A percentile compares a stretch with the other conserved stretches of the same genome.
phyloP scores from a whole-genome alignment of 2,888 invertebrate species.

The Choristoneura rosaceana region DNA sequence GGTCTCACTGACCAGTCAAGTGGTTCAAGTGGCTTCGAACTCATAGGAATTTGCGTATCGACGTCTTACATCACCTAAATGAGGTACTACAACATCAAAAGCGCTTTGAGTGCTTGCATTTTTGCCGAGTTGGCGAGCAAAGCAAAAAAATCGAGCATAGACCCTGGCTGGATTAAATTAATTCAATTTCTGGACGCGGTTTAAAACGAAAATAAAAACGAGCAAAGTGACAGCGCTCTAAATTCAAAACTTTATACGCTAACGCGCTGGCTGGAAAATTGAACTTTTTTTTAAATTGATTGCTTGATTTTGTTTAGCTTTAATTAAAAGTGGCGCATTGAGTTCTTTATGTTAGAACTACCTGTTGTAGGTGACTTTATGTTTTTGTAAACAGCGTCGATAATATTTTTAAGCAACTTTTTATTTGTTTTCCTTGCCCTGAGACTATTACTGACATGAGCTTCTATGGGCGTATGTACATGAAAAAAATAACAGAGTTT shows the following conservation, averaged over 20 bases:
- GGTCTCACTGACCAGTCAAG: not conserved
- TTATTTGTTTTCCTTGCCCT: too few relatives aligned
- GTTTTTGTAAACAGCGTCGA: too few relatives aligned
- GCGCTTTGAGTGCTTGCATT: slow-evolving; percentile 27
- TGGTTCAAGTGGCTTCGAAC: slow-evolving; percentile 16
- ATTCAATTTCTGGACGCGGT: slow-evolving; percentile 27
- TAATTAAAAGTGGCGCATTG: not conserved
- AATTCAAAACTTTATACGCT: slow-evolving; percentile 22
- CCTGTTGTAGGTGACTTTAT: too few relatives aligned
- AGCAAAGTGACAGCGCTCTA: slow-evolving; percentile 23
- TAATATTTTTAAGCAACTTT: too few relatives aligned
- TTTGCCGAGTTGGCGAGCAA: slow-evolving; percentile 25
- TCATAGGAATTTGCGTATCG: slow-evolving; percentile 27
- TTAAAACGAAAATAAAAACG: slow-evolving; percentile 29
- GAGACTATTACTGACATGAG: too few relatives aligned
- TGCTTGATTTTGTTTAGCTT: not conserved
- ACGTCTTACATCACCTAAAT: slow-evolving; percentile 32
- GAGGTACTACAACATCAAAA: slow-evolving; percentile 35
- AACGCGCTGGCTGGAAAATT: not conserved
- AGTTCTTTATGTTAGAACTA: too few relatives aligned
- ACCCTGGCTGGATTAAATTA: slow-evolving; percentile 9
- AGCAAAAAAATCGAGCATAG: slow-evolving; percentile 23
- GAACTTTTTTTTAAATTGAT: not conserved
- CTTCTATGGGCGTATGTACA: too few relatives aligned
- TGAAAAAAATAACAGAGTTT: too few relatives aligned